Evolutionary conservation across 2,113 vertebrate genomes (phyloP).

Genomic region (Chaetorhynchus papuensis): DNA sequence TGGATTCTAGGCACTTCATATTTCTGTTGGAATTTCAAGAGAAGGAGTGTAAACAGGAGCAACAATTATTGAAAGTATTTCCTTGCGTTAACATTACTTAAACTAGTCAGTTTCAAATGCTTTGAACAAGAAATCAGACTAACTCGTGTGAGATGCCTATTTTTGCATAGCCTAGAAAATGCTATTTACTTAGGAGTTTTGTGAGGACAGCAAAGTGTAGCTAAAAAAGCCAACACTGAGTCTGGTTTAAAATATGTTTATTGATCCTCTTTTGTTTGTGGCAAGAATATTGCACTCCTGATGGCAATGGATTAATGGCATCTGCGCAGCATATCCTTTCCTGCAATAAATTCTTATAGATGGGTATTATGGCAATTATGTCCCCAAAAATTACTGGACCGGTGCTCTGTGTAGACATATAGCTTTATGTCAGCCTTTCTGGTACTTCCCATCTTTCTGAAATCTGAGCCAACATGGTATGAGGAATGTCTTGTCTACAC

Average conservation of each 20-base stretch:
- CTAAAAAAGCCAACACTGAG: conserved; percentile 28
- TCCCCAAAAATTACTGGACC: neutral
- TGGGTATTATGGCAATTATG: neutral
- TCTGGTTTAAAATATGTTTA: conserved; percentile 41
- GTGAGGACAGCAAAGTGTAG: conserved; percentile 42
- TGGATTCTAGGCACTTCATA: conserved; percentile 24
- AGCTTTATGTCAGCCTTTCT: neutral
- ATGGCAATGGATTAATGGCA: conserved; percentile 23
- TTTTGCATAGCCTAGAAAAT: conserved; percentile 18
- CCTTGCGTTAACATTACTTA: conserved; percentile 21
- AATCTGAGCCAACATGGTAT: neutral
- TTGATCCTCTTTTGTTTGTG: conserved; percentile 28
- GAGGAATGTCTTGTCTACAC: neutral
- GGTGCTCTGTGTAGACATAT: neutral
- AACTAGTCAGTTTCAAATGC: conserved; percentile 45
- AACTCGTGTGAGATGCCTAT: neutral
- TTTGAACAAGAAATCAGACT: conserved; percentile 46
- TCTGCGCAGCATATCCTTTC: neutral
- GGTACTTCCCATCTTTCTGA: neutral
- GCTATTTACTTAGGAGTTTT: neutral
- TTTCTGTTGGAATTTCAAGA: conserved; percentile 33
- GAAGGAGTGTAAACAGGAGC: conserved; percentile 3
- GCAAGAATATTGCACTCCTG: conserved; percentile 10
- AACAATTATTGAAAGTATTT: conserved; percentile 37
- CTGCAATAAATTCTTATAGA: neutral